Conservation (phyloP, 2,113 vertebrate genomes). For the Prochilodus magdalenae region DNA sequence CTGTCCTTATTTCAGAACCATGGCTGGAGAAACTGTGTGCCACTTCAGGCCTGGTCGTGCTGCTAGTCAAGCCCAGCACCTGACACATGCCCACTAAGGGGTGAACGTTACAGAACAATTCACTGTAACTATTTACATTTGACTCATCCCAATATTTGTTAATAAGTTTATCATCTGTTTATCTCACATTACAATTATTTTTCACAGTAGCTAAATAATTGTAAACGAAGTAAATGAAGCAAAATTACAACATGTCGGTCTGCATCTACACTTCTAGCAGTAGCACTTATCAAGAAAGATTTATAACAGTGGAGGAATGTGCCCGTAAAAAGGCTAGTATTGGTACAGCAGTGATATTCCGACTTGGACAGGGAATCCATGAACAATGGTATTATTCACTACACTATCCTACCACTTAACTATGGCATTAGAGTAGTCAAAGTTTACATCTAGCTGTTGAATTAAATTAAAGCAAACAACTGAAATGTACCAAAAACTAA, state of each 20-base stretch:
- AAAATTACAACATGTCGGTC: neutral
- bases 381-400: no score
- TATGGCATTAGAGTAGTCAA: no score
- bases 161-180: no score
- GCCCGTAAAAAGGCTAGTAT: neutral
- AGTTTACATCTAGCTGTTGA: no score
- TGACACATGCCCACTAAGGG: slow-evolving; percentile 10
- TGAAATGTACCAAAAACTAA: no score
- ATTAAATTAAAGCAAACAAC: no score
- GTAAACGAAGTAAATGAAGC: neutral
- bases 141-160: no score
- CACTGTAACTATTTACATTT: neutral
- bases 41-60: neutral
- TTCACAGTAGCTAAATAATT: neutral
- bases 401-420: no score
- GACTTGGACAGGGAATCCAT: neutral
- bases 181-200: neutral
- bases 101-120: neutral
- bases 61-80: neutral
- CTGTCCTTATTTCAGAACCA: slow-evolving; percentile 34
- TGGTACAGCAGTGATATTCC: neutral
- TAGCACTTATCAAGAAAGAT: neutral
- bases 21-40: slow-evolving; percentile 32
- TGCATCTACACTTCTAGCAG: neutral
- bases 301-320: neutral